A percentile compares a stretch with the other conserved stretches of the same genome.
Evolutionary conservation across 2,888 invertebrate genomes (phyloP).

Genomic region (Molorchus minor): DNA sequence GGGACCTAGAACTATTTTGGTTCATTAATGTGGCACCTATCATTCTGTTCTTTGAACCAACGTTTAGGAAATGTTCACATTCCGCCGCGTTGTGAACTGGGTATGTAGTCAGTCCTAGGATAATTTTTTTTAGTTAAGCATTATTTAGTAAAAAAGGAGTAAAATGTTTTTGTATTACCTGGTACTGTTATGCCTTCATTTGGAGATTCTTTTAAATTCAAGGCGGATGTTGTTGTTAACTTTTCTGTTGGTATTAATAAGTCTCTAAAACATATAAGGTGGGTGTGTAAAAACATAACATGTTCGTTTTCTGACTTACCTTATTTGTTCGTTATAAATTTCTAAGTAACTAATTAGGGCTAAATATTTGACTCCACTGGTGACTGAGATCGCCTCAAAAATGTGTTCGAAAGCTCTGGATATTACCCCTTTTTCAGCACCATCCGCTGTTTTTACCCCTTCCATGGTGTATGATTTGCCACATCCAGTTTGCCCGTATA

Average conservation of each 20-base stretch:
- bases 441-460: conserved; percentile 63
- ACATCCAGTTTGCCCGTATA: conserved; percentile 92
- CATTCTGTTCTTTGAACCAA: conserved; percentile 82
- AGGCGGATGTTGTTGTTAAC: conserved; percentile 47
- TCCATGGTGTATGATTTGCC: conserved; percentile 94
- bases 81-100: conserved; percentile 81
- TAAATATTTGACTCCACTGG: conserved; percentile 75
- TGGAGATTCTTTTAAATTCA: conserved; percentile 65
- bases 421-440: conserved; percentile 71
- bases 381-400: conserved; percentile 83
- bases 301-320: conserved; percentile 44
- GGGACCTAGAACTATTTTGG: conserved; percentile 84
- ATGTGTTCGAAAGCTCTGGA: conserved; percentile 87
- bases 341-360: conserved; percentile 84
- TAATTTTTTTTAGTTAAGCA: not conserved
- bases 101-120: conserved; percentile 73
- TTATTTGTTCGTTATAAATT: conserved; percentile 85
- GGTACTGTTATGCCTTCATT: conserved; percentile 66
- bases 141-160: not conserved
- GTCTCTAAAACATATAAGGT: conserved; percentile 49
- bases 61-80: conserved; percentile 77
- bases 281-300: not conserved
- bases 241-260: conserved; percentile 56
- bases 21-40: conserved; percentile 91
- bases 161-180: conserved; percentile 46